Base-by-base conservation (phyloP, 1,140 invertebrate genomes). In the Cydia amplana region DNA sequence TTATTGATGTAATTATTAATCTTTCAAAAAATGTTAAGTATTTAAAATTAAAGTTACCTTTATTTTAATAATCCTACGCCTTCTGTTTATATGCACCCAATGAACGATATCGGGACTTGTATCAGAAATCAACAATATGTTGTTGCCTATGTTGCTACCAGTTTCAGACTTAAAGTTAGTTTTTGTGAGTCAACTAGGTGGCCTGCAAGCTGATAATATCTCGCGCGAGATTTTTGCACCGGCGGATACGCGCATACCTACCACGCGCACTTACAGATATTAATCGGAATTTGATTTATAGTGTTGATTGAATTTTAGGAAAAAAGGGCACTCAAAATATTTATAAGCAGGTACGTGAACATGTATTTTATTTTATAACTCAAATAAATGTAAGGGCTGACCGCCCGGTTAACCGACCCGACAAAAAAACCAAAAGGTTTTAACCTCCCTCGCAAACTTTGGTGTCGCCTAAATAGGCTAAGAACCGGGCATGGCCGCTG, bases 201-300 rank as follows among this genome's bases (percentile, higher is more conserved):
- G 65, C 16, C 20, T n/a, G n/a, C n/a, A n/a, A n/a, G n/a, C n/a
- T n/a, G 25, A 32, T 70, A 70, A 70, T 18, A 70, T 32, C 25
- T 70, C n/a, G 25, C 20, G 64, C 65, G 2, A 70, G 25, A 70
- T 70, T 32, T 16, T 32, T 70, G 55, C 55, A 23, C 20, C 55
- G 55, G 55, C 55, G 55, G 9, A 60, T 60, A 60, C 55, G 20
- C 51, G n/a, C 55, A 60, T 60, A 23, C 55, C 55, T 60, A 23
- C 55, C 55, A 23, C 20, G 20, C 20, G 20, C 20, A 60, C 55
- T 60, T 23, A 12, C 55, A 23, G 55, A 70, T 70, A 70, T n/a
- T 14, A 18, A 40, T 70, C 28, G 25, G 65, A 32, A 70, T 40
- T 73, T 73, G 23, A 43, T 73, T 73, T 43, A 25, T 49, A 73